Percentiles rank a stretch among this genome's conserved stretches.
Conservation (phyloP, 2,797 vertebrate genomes). For the Xenops minutus region DNA sequence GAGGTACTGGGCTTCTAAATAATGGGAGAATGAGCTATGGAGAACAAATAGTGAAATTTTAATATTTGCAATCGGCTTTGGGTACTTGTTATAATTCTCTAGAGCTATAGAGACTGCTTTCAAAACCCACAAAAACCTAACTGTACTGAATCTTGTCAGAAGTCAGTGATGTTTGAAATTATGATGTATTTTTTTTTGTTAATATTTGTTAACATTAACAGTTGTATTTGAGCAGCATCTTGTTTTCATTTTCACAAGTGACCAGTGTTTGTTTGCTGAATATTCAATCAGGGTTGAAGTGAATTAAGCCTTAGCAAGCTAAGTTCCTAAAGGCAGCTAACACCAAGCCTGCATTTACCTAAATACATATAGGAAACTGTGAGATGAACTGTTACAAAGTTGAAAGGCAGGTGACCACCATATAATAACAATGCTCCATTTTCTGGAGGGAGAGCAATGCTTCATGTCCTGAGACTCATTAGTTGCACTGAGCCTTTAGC, state of each 20-base stretch:
- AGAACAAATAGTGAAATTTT: background rate
- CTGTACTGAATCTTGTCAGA: background rate
- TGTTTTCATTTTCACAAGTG: background rate
- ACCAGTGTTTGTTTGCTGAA: background rate
- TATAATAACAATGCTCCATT: background rate
- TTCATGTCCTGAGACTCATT: background rate
- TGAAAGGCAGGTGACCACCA: background rate
- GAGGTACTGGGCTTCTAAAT: background rate
- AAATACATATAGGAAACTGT: background rate
- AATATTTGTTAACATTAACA: background rate
- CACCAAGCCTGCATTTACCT: background rate
- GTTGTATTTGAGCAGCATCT: background rate
- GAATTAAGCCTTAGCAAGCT: background rate
- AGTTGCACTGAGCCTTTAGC: background rate
- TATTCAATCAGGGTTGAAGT: background rate
- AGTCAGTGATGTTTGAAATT: background rate
- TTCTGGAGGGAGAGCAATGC: background rate
- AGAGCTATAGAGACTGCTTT: background rate
- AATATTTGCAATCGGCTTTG: background rate
- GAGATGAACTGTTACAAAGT: fast-evolving
- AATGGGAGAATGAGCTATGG: background rate
- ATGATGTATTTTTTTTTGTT: background rate
- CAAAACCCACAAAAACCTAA: background rate
- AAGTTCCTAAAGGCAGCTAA: background rate
- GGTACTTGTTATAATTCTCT: background rate